These are phyloP conservation scores for Agrenia bidenticulata DNA, from an alignment of 2,888 invertebrate species.

Conservation along the genomic window DNA sequence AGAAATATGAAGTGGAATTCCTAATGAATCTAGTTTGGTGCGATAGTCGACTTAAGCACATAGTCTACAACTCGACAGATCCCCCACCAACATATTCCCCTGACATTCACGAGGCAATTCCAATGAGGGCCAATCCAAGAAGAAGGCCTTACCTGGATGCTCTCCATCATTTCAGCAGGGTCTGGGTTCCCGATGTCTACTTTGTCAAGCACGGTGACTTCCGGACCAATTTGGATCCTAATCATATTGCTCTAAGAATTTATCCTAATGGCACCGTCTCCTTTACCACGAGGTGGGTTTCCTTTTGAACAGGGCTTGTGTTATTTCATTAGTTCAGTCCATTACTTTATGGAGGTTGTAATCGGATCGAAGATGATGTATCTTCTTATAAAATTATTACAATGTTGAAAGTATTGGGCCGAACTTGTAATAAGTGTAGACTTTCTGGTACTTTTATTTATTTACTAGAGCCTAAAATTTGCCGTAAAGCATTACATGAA, in stretches of 20 bases:
- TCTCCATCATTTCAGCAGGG: constrained; percentile 78
- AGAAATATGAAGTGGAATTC: constrained; percentile 97
- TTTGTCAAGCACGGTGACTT: constrained; percentile 97
- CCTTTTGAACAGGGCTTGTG: too few species aligned
- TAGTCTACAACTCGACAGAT: constrained; percentile 72
- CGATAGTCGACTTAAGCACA: constrained; percentile 84
- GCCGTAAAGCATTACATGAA: too few species aligned
- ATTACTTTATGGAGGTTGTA: too few species aligned
- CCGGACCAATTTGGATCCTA: constrained; percentile 88
- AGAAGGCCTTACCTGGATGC: constrained; percentile 72
- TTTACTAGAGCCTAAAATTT: too few species aligned
- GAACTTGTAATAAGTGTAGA: too few species aligned
- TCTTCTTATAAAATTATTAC: too few species aligned
- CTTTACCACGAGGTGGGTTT: constrained; percentile 80
- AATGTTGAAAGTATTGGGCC: too few species aligned
- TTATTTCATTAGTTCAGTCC: too few species aligned
- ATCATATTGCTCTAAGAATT: constrained; percentile 89
- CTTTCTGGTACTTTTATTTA: too few species aligned
- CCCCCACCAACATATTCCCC: constrained; percentile 41
- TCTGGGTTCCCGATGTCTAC: constrained; percentile 78
- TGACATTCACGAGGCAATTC: constrained; percentile 51
- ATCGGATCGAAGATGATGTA: too few species aligned
- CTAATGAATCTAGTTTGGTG: constrained; percentile 91
- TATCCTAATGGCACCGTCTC: constrained; percentile 90
- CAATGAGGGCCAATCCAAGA: constrained; percentile 49